Percentiles rank a stretch among this genome's conserved stretches.
phyloP scores from a whole-genome alignment of 2,113 vertebrate species.

The Tringa solitaria region DNA sequence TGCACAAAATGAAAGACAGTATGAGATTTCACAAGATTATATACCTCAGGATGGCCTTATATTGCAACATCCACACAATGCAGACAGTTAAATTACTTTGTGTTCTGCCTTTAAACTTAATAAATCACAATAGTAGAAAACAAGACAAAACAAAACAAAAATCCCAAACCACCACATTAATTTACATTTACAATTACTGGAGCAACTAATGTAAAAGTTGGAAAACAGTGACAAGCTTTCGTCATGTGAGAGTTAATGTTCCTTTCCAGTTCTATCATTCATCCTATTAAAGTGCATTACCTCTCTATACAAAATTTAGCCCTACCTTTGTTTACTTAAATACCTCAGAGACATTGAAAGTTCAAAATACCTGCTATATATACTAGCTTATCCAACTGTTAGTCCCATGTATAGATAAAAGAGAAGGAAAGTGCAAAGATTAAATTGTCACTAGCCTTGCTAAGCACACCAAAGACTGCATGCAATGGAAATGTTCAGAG shows the following conservation, averaged over 20 bases:
- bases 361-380: not conserved
- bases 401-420: not conserved
- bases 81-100: not conserved
- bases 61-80: not conserved
- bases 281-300: not conserved
- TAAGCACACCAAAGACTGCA: fast-evolving
- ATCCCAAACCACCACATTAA: not conserved
- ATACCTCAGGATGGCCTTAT: not conserved
- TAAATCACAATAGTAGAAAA: not conserved
- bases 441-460: not conserved
- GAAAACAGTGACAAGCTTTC: not conserved
- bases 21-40: not conserved
- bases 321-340: not conserved
- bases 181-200: not conserved
- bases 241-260: not conserved
- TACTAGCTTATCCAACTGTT: not conserved
- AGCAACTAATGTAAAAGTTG: not conserved
- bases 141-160: not conserved
- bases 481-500: not conserved
- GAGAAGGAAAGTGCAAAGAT: not conserved
- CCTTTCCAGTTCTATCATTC: not conserved
- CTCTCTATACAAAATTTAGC: not conserved
- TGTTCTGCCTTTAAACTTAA: not conserved
- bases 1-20: not conserved
- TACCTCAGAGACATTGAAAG: not conserved